Conservation (phyloP, 2,113 vertebrate species). For the Chiloscyllium plagiosum region DNA sequence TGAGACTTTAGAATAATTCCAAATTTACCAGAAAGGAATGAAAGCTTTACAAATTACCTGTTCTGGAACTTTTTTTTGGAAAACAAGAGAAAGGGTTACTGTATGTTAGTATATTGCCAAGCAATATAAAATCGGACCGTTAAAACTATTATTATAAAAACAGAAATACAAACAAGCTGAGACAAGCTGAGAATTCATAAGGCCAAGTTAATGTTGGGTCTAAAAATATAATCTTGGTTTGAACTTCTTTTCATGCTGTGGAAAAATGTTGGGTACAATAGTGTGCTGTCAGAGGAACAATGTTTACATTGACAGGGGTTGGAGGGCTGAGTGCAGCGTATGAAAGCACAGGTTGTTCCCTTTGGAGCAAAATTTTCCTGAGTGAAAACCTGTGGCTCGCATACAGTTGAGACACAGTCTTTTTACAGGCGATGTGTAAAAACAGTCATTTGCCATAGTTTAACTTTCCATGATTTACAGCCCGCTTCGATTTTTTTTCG, state of each 20-base stretch:
- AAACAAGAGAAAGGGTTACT: conserved; percentile 21
- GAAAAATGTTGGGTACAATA: conserved; percentile 38
- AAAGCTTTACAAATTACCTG: not conserved
- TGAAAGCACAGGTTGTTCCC: conserved; percentile 37
- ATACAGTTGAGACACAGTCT: conserved; percentile 35
- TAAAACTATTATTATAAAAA: conserved; percentile 31
- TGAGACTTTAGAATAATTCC: not conserved
- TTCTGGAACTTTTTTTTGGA: not conserved
- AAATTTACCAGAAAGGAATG: not conserved
- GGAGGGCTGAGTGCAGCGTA: conserved; percentile 18
- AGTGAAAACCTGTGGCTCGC: conserved; percentile 32
- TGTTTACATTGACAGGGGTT: conserved; percentile 38
- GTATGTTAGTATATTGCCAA: conserved; percentile 25
- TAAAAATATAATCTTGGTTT: conserved; percentile 39
- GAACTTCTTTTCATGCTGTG: conserved; percentile 37
- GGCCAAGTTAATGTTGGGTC: conserved; percentile 34
- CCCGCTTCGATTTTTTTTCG: not conserved
- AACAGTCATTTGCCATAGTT: conserved; percentile 32
- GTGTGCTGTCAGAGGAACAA: conserved; percentile 37
- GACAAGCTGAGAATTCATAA: conserved; percentile 38
- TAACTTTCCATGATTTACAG: conserved; percentile 37
- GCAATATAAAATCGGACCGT: conserved; percentile 28
- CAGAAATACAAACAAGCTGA: conserved; percentile 37
- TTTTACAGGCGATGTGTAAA: conserved; percentile 36
- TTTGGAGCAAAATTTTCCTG: conserved; percentile 33